Evolutionary conservation across 2,888 invertebrate species (phyloP).

Genomic region (Andrena praecox): DNA sequence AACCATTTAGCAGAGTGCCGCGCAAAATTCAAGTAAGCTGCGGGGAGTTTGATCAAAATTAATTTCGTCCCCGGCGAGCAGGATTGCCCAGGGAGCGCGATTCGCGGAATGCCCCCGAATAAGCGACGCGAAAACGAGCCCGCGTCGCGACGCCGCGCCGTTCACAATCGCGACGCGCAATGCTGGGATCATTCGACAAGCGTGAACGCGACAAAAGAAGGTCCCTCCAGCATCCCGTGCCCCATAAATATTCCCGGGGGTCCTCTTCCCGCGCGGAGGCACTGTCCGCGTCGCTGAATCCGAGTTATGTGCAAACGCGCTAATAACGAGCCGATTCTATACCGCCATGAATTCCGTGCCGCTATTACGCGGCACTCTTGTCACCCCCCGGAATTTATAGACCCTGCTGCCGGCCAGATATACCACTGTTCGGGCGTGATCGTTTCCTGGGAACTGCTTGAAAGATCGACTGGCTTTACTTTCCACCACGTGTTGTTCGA

Average conservation of each 20-base stretch:
- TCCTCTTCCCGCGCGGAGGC: slow-evolving; percentile 18
- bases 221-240: slow-evolving; percentile 27
- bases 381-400: slow-evolving; percentile 75
- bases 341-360: slow-evolving; percentile 79
- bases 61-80: slow-evolving; percentile 19
- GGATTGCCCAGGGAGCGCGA: slow-evolving; percentile 17
- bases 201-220: slow-evolving; percentile 52
- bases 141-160: slow-evolving; percentile 12
- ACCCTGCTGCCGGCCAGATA: slow-evolving; percentile 69
- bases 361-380: slow-evolving; percentile 71
- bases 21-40: slow-evolving; percentile 6
- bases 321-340: slow-evolving; percentile 83
- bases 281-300: slow-evolving; percentile 79
- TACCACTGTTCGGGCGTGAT: slow-evolving; percentile 28
- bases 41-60: slow-evolving; percentile 43
- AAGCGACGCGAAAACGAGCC: slow-evolving; percentile 36
- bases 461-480: slow-evolving; percentile 6
- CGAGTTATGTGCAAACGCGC: slow-evolving; percentile 82
- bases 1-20: slow-evolving; percentile 19
- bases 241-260: slow-evolving; percentile 64
- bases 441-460: slow-evolving; percentile 11
- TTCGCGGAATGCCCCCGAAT: slow-evolving; percentile 31
- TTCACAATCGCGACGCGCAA: slow-evolving; percentile 43
- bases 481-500: background rate
- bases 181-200: slow-evolving; percentile 32